Evolutionary conservation across 2,113 vertebrate genomes (phyloP).

Genomic region (Catharus bicknelli): DNA sequence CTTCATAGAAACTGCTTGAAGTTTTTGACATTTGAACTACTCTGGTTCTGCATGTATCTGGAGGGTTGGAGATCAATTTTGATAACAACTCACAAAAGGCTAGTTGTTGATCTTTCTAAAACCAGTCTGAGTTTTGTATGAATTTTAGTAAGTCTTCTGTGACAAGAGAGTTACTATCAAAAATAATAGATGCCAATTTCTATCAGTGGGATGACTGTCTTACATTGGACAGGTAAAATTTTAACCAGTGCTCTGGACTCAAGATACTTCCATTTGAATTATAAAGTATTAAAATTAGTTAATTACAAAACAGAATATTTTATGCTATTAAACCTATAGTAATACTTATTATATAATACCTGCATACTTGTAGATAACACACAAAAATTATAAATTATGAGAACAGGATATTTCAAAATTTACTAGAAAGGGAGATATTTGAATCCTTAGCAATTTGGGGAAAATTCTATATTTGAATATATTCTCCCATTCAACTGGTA

Average conservation of each 20-base stretch:
- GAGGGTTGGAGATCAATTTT: neutral
- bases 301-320: neutral
- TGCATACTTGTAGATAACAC: neutral
- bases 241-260: neutral
- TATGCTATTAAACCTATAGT: neutral
- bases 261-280: neutral
- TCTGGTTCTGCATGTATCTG: neutral
- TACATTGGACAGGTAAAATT: neutral
- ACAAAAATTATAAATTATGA: neutral
- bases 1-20: neutral
- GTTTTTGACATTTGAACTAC: neutral
- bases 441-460: neutral
- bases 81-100: neutral
- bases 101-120: neutral
- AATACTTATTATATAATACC: neutral
- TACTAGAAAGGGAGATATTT: neutral
- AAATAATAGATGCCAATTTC: neutral
- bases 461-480: neutral
- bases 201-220: neutral
- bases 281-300: neutral
- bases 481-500: neutral
- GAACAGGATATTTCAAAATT: neutral
- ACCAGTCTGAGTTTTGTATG: neutral
- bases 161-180: neutral
- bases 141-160: neutral